A percentile compares a stretch with the other conserved stretches of the same genome.
phyloP scores from a whole-genome alignment of 1,140 invertebrate genomes.

The Leptoteleia sp. region DNA sequence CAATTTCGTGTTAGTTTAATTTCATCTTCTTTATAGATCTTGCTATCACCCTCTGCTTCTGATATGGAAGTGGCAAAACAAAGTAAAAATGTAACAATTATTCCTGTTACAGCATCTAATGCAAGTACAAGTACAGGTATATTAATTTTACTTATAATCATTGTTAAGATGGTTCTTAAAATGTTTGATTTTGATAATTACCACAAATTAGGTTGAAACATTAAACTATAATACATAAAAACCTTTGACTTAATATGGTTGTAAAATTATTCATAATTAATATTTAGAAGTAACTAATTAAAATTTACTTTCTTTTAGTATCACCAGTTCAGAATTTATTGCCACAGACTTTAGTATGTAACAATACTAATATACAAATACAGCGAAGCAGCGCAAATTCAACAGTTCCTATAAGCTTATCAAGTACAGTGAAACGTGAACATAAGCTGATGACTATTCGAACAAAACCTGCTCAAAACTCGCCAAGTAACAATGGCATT shows the following conservation, averaged over 20 bases:
- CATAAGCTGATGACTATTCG: constrained; percentile 41
- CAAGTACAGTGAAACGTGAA: constrained; percentile 55
- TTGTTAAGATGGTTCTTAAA: too few species aligned
- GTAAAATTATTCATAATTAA: too few species aligned
- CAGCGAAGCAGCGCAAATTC: constrained; percentile 42
- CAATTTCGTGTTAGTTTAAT: too few species aligned
- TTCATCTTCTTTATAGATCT: constrained; percentile 42
- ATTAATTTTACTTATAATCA: not conserved
- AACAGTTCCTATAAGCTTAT: constrained; percentile 56
- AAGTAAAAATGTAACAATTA: constrained; percentile 63
- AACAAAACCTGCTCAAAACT: constrained; percentile 52
- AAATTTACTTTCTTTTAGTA: not conserved
- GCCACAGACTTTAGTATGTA: constrained; percentile 35
- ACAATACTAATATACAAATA: constrained; percentile 53
- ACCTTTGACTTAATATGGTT: too few species aligned
- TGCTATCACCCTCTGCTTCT: constrained; percentile 62
- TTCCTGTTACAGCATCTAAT: constrained; percentile 51
- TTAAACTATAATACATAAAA: too few species aligned
- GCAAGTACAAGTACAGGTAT: constrained; percentile 58
- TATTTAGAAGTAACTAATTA: not conserved
- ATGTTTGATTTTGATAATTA: too few species aligned
- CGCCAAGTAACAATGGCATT: constrained; percentile 55
- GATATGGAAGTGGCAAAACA: constrained; percentile 38
- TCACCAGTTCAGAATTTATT: constrained; percentile 31
- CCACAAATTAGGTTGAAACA: too few species aligned